A percentile compares a stretch with the other conserved stretches of the same genome.
phyloP scores from a whole-genome alignment of 2,888 invertebrate species.

The Rhagium mordax region DNA sequence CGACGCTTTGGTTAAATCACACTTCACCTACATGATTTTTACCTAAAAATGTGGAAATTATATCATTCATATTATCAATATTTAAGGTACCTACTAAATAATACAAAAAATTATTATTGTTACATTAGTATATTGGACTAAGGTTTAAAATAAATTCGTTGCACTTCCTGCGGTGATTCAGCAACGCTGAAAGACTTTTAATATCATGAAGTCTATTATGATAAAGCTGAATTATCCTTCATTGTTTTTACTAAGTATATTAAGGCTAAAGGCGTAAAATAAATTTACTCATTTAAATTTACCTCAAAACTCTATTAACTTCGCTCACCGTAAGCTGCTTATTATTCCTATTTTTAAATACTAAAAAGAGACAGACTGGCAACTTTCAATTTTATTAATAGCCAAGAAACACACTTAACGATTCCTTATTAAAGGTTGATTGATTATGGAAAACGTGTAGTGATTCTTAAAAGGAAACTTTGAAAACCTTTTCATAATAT shows the following conservation, averaged over 20 bases:
- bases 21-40: too few species aligned
- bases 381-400: constrained; percentile 18
- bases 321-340: not conserved
- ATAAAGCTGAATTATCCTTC: too few species aligned
- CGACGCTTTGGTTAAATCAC: too few species aligned
- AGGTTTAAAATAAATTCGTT: too few species aligned
- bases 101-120: too few species aligned
- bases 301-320: not conserved
- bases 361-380: not conserved
- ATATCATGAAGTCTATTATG: too few species aligned
- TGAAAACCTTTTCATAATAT: constrained; percentile 29
- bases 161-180: too few species aligned
- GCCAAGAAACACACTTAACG: constrained; percentile 8
- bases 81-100: too few species aligned
- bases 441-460: constrained; percentile 27
- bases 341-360: not conserved
- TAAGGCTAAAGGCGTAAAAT: not conserved
- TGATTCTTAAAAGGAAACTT: constrained; percentile 23
- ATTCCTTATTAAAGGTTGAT: constrained; percentile 31
- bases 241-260: not conserved
- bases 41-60: too few species aligned
- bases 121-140: too few species aligned
- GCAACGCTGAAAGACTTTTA: too few species aligned
- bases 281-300: not conserved
- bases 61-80: too few species aligned